These are phyloP conservation scores for Coelinius sp. DNA, from an alignment of 2,888 invertebrate genomes.

Conservation along the genomic window DNA sequence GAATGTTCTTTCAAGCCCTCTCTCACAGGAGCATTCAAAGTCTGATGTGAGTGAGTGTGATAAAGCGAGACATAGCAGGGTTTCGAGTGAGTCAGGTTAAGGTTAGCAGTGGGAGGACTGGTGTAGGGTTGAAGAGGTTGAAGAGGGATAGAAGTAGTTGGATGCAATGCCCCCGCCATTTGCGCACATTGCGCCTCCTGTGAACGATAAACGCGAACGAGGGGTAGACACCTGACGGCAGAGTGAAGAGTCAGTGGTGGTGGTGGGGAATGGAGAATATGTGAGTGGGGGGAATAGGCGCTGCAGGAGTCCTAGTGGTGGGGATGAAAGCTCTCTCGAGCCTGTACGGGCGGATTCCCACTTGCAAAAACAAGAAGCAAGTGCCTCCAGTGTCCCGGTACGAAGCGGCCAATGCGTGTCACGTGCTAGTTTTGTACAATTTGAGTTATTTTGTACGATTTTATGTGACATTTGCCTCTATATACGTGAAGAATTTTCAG, in stretches of 20 bases:
- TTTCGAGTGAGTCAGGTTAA: constrained; percentile 11
- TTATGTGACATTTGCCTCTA: neutral
- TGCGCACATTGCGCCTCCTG: constrained; percentile 10
- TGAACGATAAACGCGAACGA: constrained; percentile 13
- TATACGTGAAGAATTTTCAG: neutral
- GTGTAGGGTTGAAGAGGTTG: constrained; percentile 28
- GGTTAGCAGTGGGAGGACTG: constrained; percentile 6
- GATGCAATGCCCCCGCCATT: neutral
- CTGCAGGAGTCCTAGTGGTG: constrained; percentile 40
- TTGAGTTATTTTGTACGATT: neutral
- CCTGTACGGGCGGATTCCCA: constrained; percentile 33
- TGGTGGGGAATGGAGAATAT: constrained; percentile 39
- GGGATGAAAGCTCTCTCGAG: constrained; percentile 29
- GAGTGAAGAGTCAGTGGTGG: constrained; percentile 29
- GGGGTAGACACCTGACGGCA: constrained; percentile 9
- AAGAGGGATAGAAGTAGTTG: constrained; percentile 10
- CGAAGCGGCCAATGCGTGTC: constrained; percentile 54
- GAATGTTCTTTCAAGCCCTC: neutral
- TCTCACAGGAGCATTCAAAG: neutral
- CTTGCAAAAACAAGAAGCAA: constrained; percentile 61
- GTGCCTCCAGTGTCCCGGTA: constrained; percentile 60
- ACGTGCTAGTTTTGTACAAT: constrained; percentile 43
- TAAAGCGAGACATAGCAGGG: neutral
- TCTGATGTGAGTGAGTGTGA: neutral
- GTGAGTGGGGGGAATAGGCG: constrained; percentile 38